phyloP scores from a whole-genome alignment of 2,888 invertebrate species.

The Tetropium fuscum region DNA sequence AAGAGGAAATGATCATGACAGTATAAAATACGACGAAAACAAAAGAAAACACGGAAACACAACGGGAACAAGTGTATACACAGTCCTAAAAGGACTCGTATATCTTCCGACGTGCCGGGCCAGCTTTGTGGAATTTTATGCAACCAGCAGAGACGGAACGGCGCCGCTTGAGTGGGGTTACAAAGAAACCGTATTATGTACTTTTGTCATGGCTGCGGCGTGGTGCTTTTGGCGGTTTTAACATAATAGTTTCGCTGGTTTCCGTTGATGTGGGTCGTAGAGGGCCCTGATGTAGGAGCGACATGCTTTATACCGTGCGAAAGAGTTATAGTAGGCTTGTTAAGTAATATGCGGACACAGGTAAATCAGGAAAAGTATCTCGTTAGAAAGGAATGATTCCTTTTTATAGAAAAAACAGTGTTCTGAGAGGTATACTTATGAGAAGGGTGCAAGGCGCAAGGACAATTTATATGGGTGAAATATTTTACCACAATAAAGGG shows the following conservation, averaged over 20 bases:
- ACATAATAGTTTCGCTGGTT: constrained; percentile 41
- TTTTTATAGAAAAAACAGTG: too few species aligned
- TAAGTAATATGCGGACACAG: too few species aligned
- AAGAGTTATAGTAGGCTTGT: too few species aligned
- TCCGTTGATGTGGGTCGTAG: constrained; percentile 8
- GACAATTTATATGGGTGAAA: too few species aligned
- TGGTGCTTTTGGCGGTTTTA: constrained; percentile 37
- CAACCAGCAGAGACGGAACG: constrained; percentile 12
- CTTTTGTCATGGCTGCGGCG: constrained; percentile 13
- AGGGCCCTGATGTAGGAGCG: too few species aligned
- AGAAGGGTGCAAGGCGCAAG: too few species aligned
- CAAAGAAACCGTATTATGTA: constrained; percentile 23
- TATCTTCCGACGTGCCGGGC: constrained; percentile 23
- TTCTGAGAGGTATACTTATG: too few species aligned
- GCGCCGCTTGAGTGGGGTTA: constrained; percentile 1
- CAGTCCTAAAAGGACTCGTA: constrained; percentile 27
- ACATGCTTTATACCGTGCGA: too few species aligned
- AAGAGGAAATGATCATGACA: constrained; percentile 23
- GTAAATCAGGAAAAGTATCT: too few species aligned
- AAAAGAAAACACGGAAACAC: constrained; percentile 12
- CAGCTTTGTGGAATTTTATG: constrained; percentile 18
- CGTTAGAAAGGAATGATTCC: too few species aligned
- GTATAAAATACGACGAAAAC: constrained; percentile 4
- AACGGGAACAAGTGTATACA: constrained; percentile 26
- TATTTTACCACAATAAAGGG: too few species aligned